Percentiles rank a stretch among this genome's conserved stretches.
Conservation (phyloP, 2,797 vertebrate genomes). For the Tarsius wallacei region DNA sequence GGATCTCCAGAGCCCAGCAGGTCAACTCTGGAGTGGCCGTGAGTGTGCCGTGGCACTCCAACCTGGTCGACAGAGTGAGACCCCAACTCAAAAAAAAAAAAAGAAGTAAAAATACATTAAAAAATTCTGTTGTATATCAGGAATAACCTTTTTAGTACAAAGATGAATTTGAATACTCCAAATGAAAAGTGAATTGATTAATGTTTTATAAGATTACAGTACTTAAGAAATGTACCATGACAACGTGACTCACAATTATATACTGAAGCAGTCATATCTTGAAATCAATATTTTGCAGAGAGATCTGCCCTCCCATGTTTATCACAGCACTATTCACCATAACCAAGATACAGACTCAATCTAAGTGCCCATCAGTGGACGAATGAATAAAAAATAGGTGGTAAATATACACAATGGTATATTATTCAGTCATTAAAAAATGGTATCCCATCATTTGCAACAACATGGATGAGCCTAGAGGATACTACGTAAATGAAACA, state of each 20-base stretch:
- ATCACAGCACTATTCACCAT: not conserved
- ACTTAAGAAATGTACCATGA: not conserved
- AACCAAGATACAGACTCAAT: not conserved
- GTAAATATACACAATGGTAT: too few relatives aligned
- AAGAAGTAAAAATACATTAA: too few relatives aligned
- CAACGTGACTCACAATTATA: not conserved
- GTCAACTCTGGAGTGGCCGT: too few relatives aligned
- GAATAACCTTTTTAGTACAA: not conserved
- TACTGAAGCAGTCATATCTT: not conserved
- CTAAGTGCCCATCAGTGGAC: not conserved
- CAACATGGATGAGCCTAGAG: too few relatives aligned
- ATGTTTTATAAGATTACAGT: not conserved
- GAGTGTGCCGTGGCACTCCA: too few relatives aligned
- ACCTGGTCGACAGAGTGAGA: too few relatives aligned
- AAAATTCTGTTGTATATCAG: not conserved
- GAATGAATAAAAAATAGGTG: too few relatives aligned
- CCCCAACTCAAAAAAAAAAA: too few relatives aligned
- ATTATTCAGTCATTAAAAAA: too few relatives aligned
- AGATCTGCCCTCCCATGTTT: not conserved
- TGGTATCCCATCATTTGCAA: too few relatives aligned
- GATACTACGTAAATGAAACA: not conserved
- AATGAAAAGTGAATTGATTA: conserved; percentile 15
- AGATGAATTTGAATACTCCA: not conserved
- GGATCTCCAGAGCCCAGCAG: too few relatives aligned
- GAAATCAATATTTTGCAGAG: not conserved